These are phyloP conservation scores for Conopomorpha cramerella DNA, from an alignment of 1,140 invertebrate genomes.

Conservation along the genomic window DNA sequence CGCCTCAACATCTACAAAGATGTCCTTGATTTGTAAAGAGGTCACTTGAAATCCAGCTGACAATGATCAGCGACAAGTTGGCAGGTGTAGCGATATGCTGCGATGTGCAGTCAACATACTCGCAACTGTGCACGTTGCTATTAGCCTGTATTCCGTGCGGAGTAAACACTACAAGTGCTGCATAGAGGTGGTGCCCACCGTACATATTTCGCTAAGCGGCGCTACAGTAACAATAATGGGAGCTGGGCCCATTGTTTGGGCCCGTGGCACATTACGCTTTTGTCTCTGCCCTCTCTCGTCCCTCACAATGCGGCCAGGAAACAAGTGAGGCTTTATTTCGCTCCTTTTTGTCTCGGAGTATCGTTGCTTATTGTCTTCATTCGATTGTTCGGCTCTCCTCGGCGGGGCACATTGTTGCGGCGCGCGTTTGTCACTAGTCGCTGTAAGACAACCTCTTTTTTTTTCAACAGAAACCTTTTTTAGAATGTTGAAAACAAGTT, in stretches of 20 bases:
- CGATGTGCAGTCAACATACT: no score
- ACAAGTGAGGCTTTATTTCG: conserved; percentile 61
- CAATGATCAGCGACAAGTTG: no score
- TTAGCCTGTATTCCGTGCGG: no score
- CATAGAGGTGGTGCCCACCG: no score
- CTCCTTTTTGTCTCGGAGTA: conserved; percentile 60
- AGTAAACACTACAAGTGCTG: no score
- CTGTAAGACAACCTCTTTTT: no score
- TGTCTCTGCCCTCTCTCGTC: conserved; percentile 57
- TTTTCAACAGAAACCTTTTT: no score
- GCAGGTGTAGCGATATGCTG: no score
- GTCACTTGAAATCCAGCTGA: no score
- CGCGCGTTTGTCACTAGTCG: conserved; percentile 4
- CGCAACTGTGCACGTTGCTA: no score
- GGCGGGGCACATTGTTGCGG: conserved; percentile 57
- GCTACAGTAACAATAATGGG: conserved; percentile 59
- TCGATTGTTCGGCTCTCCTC: conserved; percentile 59
- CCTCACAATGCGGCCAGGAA: conserved; percentile 59
- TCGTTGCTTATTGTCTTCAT: conserved; percentile 61
- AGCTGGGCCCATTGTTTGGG: conserved; percentile 53
- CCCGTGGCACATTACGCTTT: conserved; percentile 55
- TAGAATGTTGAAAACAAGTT: background rate
- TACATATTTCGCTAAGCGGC: conserved; percentile 48
- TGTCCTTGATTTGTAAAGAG: no score
- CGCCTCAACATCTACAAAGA: no score